Evolutionary conservation across 1,140 invertebrate species (phyloP).

Genomic region (Melipona quadrifasciata): DNA sequence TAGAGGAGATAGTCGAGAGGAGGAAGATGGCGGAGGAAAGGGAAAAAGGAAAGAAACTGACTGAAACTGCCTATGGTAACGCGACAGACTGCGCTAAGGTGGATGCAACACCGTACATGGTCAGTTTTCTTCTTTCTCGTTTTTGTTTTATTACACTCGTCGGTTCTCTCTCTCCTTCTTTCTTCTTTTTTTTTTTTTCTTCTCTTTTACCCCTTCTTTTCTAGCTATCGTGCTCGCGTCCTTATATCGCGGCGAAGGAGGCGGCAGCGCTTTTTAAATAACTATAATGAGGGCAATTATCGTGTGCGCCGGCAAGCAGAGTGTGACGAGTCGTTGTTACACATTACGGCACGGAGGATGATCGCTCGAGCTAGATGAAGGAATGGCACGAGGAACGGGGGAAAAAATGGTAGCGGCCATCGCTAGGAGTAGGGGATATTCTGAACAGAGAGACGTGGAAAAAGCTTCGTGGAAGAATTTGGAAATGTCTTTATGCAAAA

Average conservation of each 20-base stretch:
- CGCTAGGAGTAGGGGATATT: neutral
- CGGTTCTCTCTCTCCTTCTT: neutral
- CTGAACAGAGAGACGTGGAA: neutral
- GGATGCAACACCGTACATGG: slow-evolving; percentile 45
- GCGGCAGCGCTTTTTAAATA: slow-evolving; percentile 77
- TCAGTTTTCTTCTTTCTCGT: slow-evolving; percentile 2
- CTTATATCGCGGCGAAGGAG: slow-evolving; percentile 58
- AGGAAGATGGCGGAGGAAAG: neutral
- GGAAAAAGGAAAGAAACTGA: neutral
- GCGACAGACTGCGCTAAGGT: slow-evolving; percentile 49
- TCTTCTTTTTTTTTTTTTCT: neutral
- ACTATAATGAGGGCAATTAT: slow-evolving; percentile 81
- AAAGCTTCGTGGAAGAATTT: neutral
- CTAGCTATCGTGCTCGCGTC: slow-evolving; percentile 32
- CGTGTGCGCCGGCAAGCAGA: slow-evolving; percentile 80
- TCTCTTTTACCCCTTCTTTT: neutral
- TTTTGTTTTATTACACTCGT: neutral
- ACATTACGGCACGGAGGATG: slow-evolving; percentile 72
- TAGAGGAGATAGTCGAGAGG: neutral
- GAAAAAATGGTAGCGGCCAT: neutral
- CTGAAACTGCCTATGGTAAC: slow-evolving; percentile 54
- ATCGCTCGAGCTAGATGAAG: slow-evolving; percentile 49
- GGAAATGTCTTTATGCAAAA: neutral
- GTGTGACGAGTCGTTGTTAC: slow-evolving; percentile 79
- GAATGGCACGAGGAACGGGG: slow-evolving; percentile 22